These are phyloP conservation scores for Euclidia mi DNA, from an alignment of 2,888 invertebrate genomes.

Conservation along the genomic window DNA sequence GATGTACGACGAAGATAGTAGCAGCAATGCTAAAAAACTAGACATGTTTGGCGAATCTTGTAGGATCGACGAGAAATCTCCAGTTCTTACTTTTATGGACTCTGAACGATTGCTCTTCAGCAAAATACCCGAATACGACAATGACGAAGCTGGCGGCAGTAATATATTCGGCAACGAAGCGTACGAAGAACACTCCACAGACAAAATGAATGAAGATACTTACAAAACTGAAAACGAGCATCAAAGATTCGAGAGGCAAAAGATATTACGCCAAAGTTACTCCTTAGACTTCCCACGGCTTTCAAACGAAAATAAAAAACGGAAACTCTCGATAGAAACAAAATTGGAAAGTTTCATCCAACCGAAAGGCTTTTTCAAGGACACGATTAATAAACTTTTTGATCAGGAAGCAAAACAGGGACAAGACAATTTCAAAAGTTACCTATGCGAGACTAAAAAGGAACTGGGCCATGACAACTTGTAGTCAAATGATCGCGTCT, in stretches of 20 bases:
- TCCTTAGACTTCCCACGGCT: conserved; percentile 75
- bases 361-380: conserved; percentile 75
- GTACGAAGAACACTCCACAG: conserved; percentile 66
- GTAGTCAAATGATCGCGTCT: conserved; percentile 58
- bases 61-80: conserved; percentile 68
- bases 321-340: conserved; percentile 81
- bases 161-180: conserved; percentile 71
- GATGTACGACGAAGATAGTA: conserved; percentile 73
- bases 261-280: conserved; percentile 73
- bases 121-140: conserved; percentile 52
- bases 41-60: conserved; percentile 74
- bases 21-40: conserved; percentile 57
- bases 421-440: conserved; percentile 72
- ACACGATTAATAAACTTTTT: conserved; percentile 74
- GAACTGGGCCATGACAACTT: conserved; percentile 61
- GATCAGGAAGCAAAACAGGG: conserved; percentile 70
- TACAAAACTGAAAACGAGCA: conserved; percentile 55
- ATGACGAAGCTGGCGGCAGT: conserved; percentile 33
- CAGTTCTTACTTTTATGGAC: conserved; percentile 70
- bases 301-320: conserved; percentile 65
- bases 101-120: conserved; percentile 70
- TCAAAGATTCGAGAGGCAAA: conserved; percentile 53
- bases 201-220: conserved; percentile 51
- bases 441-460: conserved; percentile 63
- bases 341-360: conserved; percentile 74